Conservation (phyloP, 2,888 invertebrate species). For the Reticulitermes lucifugus region DNA sequence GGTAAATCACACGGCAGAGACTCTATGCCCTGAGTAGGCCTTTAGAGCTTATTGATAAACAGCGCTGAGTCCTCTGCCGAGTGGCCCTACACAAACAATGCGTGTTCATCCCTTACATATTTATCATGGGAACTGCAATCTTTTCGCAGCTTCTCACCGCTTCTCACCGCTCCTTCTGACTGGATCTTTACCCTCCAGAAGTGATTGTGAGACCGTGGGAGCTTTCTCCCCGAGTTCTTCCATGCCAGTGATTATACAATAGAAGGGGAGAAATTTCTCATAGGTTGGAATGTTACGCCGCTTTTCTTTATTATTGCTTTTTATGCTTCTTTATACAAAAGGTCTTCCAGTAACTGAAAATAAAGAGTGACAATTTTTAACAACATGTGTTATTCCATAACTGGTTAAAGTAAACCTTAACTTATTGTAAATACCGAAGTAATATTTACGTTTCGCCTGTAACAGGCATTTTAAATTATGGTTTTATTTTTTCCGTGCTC, state of each 20-base stretch:
- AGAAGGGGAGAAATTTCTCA: slow-evolving; percentile 16
- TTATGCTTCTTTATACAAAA: background rate
- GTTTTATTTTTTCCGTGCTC: no score
- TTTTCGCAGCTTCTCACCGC: background rate
- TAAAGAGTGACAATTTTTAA: background rate
- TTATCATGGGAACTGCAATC: slow-evolving; percentile 11
- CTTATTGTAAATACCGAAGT: no score
- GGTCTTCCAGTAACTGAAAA: background rate
- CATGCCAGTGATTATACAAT: background rate
- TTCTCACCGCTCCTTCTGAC: background rate
- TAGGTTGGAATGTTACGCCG: slow-evolving; percentile 4
- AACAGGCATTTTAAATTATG: no score
- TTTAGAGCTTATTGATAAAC: background rate
- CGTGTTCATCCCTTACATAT: background rate
- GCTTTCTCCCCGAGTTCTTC: background rate
- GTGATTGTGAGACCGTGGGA: slow-evolving; percentile 17
- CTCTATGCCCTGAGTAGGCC: background rate
- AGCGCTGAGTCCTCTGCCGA: background rate
- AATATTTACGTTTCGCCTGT: no score
- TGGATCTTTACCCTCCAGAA: slow-evolving; percentile 10
- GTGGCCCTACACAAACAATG: background rate
- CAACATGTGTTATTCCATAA: no score
- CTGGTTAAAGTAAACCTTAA: no score
- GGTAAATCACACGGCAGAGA: background rate
- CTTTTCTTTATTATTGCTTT: background rate